phyloP scores from a whole-genome alignment of 2,888 invertebrate species.

The Anagyrus pseudococci region DNA sequence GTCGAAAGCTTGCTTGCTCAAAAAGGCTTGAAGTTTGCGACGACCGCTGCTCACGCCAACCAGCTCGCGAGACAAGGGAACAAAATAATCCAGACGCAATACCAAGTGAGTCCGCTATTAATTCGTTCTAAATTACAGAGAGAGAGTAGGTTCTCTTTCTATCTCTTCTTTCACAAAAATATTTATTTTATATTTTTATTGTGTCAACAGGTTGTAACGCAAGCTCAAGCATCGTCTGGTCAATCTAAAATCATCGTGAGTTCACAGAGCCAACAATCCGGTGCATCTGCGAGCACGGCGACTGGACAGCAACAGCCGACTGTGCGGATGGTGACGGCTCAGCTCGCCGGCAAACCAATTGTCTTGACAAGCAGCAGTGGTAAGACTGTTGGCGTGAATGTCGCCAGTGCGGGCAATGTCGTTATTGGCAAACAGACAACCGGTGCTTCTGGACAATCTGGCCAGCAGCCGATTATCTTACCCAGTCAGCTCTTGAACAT shows the following conservation, averaged over 20 bases:
- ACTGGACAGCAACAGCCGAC: constrained; percentile 52
- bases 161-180: constrained; percentile 4
- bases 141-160: no score
- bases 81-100: constrained; percentile 58
- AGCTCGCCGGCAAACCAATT: constrained; percentile 58
- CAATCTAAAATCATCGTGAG: constrained; percentile 54
- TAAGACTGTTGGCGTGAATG: constrained; percentile 54
- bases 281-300: constrained; percentile 41
- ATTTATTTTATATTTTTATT: constrained; percentile 1
- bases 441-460: constrained; percentile 37
- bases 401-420: constrained; percentile 49
- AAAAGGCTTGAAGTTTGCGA: constrained; percentile 57
- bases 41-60: constrained; percentile 49
- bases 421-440: constrained; percentile 42
- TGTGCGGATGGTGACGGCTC: constrained; percentile 60
- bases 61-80: constrained; percentile 58
- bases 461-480: constrained; percentile 57
- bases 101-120: constrained; percentile 55
- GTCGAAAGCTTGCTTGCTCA: constrained; percentile 69
- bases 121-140: no score
- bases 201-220: constrained; percentile 59
- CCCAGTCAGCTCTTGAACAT: constrained; percentile 59
- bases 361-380: constrained; percentile 57
- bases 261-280: constrained; percentile 46
- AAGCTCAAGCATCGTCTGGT: constrained; percentile 53